Evolutionary conservation across 2,888 invertebrate species (phyloP), one percentile per base, ranked within the genome.

Genomic region (Sipha maydis): DNA sequence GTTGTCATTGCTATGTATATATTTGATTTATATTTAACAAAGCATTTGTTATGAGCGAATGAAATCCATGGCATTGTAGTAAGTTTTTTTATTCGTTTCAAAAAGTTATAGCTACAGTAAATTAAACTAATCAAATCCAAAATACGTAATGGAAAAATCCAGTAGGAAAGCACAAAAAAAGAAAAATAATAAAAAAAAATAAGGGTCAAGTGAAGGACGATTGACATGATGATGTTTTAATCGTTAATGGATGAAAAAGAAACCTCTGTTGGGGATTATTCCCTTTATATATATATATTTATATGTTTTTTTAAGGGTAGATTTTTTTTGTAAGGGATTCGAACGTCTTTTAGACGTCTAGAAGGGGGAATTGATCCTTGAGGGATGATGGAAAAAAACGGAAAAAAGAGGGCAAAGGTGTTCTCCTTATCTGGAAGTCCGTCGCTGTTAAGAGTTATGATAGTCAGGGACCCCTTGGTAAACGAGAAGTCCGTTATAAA

Each of bases 191-290:
- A 14, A 48, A 75, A 82, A 85, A 84, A 67, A 79, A 88, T 76
- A 82, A 88, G 88, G 88, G 88, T 88, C 88, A 82, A 88, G 80
- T 61, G 73, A 88, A 80, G 75, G 88, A 88, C 88, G 88, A 88
- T 88, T 88, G 88, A 88, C 88, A 88, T 88, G 88, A 88, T 88
- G 88, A 82, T 88, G 80, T 88, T 88, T 88, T 88, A 88, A 88
- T 88, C 88, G 88, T 88, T 88, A 88, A 88, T 88, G 88, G 88
- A 88, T 75, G 88, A 82, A 88, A 82, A 80, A 85, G 76, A 86
- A 80, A 88, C 80, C 88, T 88, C 80, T 88, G 80, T 75, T 80
- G 75, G 80, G 79, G 80, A 82, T 88, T 88, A 82, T 88, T 88
- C 41, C 34, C 34, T 75, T 11, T 56, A 14, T 56, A 25, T 34